Evolutionary conservation across 2,797 vertebrate genomes (phyloP).

Genomic region (Acanthis flammea): DNA sequence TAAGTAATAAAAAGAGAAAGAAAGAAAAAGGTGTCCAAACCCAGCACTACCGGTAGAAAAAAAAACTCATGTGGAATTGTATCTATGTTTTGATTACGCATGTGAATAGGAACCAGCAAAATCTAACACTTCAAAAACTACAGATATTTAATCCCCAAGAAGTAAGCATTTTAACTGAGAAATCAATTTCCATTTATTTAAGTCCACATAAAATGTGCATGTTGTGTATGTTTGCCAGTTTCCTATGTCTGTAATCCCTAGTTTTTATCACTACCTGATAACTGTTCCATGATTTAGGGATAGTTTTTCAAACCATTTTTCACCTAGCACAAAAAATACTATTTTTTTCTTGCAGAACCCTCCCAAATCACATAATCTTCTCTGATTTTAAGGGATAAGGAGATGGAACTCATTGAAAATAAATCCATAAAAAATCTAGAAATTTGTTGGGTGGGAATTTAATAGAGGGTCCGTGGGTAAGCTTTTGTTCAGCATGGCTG

Average conservation of each 20-base stretch:
- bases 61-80: background rate
- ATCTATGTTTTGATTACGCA: background rate
- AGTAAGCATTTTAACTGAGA: constrained; percentile 1
- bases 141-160: background rate
- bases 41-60: background rate
- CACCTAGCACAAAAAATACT: background rate
- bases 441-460: background rate
- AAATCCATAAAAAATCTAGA: background rate
- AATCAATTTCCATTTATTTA: background rate
- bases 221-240: background rate
- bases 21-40: background rate
- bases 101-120: background rate
- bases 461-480: background rate
- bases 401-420: background rate
- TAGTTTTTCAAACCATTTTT: background rate
- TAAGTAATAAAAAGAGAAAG: background rate
- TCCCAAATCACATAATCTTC: background rate
- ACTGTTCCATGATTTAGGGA: background rate
- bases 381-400: background rate
- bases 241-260: background rate
- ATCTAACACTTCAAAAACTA: background rate
- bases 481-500: constrained; percentile 21
- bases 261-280: background rate
- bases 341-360: background rate
- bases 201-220: background rate